Percentiles rank a stretch among this genome's conserved stretches.
Conservation (phyloP, 1,140 invertebrate genomes). For the Dendrolimus kikuchii region DNA sequence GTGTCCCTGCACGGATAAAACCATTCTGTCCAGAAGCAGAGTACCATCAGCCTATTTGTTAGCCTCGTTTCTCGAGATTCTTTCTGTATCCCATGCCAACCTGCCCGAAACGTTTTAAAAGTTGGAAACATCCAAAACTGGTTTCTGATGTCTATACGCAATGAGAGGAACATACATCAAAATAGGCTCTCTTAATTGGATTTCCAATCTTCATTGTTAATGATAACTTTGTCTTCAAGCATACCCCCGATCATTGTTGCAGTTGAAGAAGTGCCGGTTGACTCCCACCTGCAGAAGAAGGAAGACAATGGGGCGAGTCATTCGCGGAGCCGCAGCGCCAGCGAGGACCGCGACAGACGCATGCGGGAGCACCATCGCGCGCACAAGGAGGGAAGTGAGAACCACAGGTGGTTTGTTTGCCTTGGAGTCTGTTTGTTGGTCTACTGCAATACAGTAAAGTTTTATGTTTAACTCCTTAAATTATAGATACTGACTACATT, state of each 20-base stretch:
- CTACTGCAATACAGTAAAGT: too few relatives aligned
- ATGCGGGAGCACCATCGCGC: conserved; percentile 15
- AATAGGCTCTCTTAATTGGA: neutral
- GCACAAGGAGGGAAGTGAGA: conserved; percentile 7
- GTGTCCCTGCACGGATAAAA: too few relatives aligned
- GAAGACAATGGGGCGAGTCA: conserved; percentile 10
- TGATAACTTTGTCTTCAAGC: too few relatives aligned
- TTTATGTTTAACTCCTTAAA: neutral
- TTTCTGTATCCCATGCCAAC: neutral
- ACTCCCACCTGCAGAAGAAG: conserved; percentile 46
- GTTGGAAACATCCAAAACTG: neutral
- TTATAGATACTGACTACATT: too few relatives aligned
- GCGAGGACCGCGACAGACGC: conserved; percentile 18
- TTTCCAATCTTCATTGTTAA: neutral
- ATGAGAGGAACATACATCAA: too few relatives aligned
- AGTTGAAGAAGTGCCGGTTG: conserved; percentile 69
- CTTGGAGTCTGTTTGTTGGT: too few relatives aligned
- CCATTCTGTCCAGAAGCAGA: too few relatives aligned
- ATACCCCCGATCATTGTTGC: conserved; percentile 36
- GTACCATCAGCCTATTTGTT: too few relatives aligned
- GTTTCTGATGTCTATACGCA: too few relatives aligned
- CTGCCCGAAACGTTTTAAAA: neutral
- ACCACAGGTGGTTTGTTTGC: conserved; percentile 11
- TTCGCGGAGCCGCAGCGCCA: conserved; percentile 28
- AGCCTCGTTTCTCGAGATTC: too few relatives aligned